These are phyloP conservation scores for Dysidea cf. avara DNA, from an alignment of 37 sponge, comb jelly and placozoan genomes.

Conservation along the genomic window DNA sequence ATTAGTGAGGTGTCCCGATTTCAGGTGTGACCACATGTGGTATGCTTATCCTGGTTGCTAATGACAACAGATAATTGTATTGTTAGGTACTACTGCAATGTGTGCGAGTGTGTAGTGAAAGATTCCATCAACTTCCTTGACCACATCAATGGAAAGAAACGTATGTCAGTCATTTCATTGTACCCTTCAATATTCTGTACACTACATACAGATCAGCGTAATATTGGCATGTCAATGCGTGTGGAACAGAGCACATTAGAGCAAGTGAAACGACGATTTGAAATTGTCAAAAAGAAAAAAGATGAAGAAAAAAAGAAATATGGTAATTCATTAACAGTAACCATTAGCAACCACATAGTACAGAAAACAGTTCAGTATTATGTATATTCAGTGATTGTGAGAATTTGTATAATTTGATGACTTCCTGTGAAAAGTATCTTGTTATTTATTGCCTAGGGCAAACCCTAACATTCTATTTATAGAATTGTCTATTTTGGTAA, in stretches of 20 bases:
- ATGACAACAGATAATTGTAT: too few species aligned
- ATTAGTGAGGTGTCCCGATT: too few species aligned
- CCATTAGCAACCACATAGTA: too few species aligned
- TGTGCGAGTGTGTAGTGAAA: slow-evolving; percentile 98
- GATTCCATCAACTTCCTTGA: slow-evolving; percentile 98
- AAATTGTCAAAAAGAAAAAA: slow-evolving; percentile 82
- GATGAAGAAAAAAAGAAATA: slow-evolving; percentile 85
- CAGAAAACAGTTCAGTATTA: too few species aligned
- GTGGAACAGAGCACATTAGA: slow-evolving; percentile 92
- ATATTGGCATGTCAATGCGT: slow-evolving; percentile 99
- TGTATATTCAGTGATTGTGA: neutral
- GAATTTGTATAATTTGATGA: neutral
- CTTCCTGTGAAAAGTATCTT: neutral
- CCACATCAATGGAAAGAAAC: slow-evolving; percentile 99
- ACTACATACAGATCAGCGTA: slow-evolving; percentile 82
- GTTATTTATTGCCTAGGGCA: neutral
- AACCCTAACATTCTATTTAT: neutral
- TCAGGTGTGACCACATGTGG: too few species aligned
- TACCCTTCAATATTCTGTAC: neutral
- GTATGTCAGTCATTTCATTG: slow-evolving; percentile 36
- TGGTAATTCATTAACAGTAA: slow-evolving; percentile 25
- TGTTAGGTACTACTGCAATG: slow-evolving; percentile 97
- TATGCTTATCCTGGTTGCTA: too few species aligned
- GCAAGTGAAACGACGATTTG: slow-evolving; percentile 96
- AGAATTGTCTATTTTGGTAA: too few species aligned